These are phyloP conservation scores for Pluvialis apricaria DNA, from an alignment of 2,113 vertebrate genomes.

Conservation along the genomic window DNA sequence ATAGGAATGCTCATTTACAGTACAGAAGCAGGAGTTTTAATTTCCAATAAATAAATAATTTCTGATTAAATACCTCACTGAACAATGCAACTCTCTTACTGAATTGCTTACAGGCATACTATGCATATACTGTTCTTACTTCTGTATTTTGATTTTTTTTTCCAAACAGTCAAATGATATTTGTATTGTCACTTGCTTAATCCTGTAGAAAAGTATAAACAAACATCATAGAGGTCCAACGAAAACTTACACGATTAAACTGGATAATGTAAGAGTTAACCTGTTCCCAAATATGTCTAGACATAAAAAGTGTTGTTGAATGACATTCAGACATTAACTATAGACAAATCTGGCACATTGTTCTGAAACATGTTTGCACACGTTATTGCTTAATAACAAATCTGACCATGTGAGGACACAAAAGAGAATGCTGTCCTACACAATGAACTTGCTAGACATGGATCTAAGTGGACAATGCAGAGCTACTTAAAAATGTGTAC, in stretches of 20 bases:
- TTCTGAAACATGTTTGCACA: neutral
- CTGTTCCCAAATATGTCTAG: neutral
- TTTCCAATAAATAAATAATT: neutral
- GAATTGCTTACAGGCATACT: neutral
- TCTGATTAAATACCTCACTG: neutral
- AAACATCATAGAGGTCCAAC: neutral
- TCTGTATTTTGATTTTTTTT: neutral
- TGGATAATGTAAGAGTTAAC: neutral
- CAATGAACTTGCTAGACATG: neutral
- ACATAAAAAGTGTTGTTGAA: neutral
- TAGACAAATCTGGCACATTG: neutral
- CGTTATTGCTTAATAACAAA: neutral
- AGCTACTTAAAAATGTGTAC: neutral
- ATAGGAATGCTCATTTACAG: neutral
- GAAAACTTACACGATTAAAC: neutral
- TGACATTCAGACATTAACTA: neutral
- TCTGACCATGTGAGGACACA: neutral
- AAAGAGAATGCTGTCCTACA: neutral
- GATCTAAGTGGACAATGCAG: neutral
- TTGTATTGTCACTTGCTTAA: neutral
- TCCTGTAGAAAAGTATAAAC: neutral
- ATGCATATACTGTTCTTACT: neutral
- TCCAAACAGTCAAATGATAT: neutral
- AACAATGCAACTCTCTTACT: neutral
- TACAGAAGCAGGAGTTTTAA: neutral